These are phyloP conservation scores for Limnephilus auricula DNA, from an alignment of 2,888 invertebrate species.

Conservation along the genomic window DNA sequence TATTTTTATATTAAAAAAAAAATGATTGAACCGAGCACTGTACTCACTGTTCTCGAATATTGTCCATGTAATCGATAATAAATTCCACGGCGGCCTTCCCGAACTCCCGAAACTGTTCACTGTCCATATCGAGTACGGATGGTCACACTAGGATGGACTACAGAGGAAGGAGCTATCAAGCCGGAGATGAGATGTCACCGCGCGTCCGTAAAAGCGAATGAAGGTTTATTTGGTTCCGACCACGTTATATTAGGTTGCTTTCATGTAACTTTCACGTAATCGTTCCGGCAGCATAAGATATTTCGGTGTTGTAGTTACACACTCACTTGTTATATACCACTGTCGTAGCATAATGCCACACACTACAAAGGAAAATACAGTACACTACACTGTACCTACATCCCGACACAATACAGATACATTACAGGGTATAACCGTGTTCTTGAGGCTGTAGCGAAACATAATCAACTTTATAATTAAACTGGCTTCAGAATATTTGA, in stretches of 20 bases:
- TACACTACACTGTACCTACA: not conserved
- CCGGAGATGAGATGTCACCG: constrained; percentile 35
- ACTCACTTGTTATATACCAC: not conserved
- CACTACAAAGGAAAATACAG: not conserved
- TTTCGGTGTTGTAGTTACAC: constrained; percentile 3
- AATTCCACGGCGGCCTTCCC: constrained; percentile 93
- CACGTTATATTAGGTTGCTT: constrained; percentile 59
- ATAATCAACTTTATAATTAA: not conserved
- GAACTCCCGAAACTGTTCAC: constrained; percentile 87
- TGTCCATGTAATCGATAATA: constrained; percentile 93
- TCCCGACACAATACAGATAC: not conserved
- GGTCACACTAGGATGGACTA: not conserved
- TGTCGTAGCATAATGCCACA: not conserved
- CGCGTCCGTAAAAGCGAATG: constrained; percentile 55
- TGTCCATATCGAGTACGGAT: constrained; percentile 80
- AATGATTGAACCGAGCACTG: not conserved
- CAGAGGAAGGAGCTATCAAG: not conserved
- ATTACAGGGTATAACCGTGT: not conserved
- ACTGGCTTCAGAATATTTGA: too few relatives aligned
- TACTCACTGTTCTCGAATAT: constrained; percentile 85
- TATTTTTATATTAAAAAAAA: too few relatives aligned
- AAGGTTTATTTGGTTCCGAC: constrained; percentile 36
- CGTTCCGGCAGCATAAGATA: constrained; percentile 26
- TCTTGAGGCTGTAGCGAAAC: not conserved
- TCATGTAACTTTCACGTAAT: constrained; percentile 62